Percentiles rank a stretch among this genome's conserved stretches.
Evolutionary conservation across 2,888 invertebrate genomes (phyloP).

Genomic region (Arctia plantaginis): DNA sequence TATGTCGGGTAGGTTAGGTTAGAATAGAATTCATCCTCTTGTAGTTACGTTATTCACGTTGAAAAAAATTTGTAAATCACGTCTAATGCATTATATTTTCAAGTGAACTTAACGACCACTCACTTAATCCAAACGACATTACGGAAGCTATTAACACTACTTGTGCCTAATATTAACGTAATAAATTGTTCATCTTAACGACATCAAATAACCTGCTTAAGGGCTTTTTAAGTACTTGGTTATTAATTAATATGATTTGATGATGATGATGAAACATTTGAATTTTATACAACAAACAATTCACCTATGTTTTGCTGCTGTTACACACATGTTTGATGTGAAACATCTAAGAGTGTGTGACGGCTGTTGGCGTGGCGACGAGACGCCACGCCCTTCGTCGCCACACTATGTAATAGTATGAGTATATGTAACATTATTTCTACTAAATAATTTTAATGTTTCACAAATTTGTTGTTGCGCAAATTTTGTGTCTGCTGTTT

Average conservation of each 20-base stretch:
- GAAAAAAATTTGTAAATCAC: slow-evolving; percentile 5
- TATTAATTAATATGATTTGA: slow-evolving; percentile 28
- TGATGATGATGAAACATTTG: slow-evolving; percentile 29
- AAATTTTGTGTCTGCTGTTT: too few species aligned
- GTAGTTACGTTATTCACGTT: neutral
- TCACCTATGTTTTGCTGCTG: neutral
- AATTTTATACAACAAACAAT: slow-evolving; percentile 15
- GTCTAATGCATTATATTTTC: slow-evolving; percentile 14
- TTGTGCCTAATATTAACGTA: slow-evolving; percentile 31
- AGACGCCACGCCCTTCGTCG: too few species aligned
- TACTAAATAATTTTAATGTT: too few species aligned
- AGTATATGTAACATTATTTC: too few species aligned
- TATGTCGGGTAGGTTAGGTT: too few species aligned
- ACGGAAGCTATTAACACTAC: slow-evolving; percentile 39
- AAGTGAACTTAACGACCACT: slow-evolving; percentile 13
- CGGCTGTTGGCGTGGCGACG: too few species aligned
- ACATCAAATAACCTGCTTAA: slow-evolving; percentile 38
- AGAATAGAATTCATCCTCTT: neutral
- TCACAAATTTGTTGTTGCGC: too few species aligned
- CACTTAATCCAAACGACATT: slow-evolving; percentile 36
- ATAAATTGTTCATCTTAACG: slow-evolving; percentile 38
- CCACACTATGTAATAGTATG: too few species aligned
- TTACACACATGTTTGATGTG: too few species aligned
- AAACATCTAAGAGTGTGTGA: too few species aligned
- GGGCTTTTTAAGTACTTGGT: slow-evolving; percentile 21